These are phyloP conservation scores for Chaenogobius annularis DNA, from an alignment of 2,113 vertebrate genomes.

Conservation along the genomic window DNA sequence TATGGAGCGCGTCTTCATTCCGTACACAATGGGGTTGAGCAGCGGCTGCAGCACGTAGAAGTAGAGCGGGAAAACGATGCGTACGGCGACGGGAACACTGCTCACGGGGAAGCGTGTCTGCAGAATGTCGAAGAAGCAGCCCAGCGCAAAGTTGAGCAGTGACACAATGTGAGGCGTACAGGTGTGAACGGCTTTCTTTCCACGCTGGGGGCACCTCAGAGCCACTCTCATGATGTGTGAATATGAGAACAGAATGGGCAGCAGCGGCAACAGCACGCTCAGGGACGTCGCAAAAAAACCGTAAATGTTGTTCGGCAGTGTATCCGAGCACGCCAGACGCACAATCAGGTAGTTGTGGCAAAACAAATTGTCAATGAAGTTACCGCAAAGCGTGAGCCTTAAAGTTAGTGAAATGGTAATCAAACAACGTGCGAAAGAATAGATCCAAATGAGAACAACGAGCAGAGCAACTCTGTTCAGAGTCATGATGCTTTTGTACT, in stretches of 20 bases:
- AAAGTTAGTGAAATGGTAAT: neutral
- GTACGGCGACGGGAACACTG: constrained; percentile 27
- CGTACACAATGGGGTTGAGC: constrained; percentile 53
- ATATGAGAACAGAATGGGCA: neutral
- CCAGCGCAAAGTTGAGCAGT: constrained; percentile 49
- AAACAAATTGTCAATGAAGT: neutral
- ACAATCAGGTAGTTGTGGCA: neutral
- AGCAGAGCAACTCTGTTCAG: neutral
- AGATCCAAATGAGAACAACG: neutral
- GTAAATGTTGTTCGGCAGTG: neutral
- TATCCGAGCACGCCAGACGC: neutral
- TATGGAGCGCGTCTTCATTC: constrained; percentile 20
- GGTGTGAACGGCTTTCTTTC: constrained; percentile 1
- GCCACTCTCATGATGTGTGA: neutral
- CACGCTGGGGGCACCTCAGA: neutral
- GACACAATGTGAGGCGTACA: constrained; percentile 53
- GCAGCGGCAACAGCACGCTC: neutral
- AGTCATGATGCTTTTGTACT: constrained; percentile 61
- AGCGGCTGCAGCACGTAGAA: constrained; percentile 43
- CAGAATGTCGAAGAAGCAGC: constrained; percentile 39
- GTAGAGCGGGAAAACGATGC: constrained; percentile 45
- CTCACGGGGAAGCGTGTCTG: constrained; percentile 46
- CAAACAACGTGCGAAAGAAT: neutral
- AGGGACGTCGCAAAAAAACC: neutral
- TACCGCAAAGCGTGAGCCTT: neutral